Percentiles rank a stretch among this genome's conserved stretches.
phyloP scores from a whole-genome alignment of 2,888 invertebrate genomes.

The Cenopis cana region DNA sequence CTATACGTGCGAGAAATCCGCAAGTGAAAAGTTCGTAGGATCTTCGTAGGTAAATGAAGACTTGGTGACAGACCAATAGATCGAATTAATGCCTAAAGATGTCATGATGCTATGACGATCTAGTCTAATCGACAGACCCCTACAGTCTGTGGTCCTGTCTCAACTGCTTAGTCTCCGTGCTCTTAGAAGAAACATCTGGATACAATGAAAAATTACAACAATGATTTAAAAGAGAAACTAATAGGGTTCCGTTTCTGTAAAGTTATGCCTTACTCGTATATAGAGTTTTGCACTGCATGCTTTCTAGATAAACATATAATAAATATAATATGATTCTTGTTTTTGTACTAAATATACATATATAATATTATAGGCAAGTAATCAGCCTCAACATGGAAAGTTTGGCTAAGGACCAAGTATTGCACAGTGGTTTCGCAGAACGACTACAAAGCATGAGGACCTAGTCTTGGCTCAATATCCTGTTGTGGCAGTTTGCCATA shows the following conservation, averaged over 20 bases:
- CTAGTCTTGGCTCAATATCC: slow-evolving; percentile 22
- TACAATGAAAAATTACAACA: too few relatives aligned
- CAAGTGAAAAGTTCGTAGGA: not conserved
- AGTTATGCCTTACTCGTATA: too few relatives aligned
- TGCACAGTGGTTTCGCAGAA: slow-evolving; percentile 22
- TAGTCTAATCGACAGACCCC: not conserved
- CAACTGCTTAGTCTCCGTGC: not conserved
- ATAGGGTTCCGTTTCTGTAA: too few relatives aligned
- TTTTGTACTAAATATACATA: too few relatives aligned
- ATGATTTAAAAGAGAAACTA: too few relatives aligned
- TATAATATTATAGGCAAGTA: not conserved
- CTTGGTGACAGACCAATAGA: not conserved
- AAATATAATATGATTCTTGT: too few relatives aligned
- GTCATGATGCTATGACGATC: not conserved
- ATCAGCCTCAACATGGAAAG: slow-evolving; percentile 20
- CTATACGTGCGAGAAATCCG: not conserved
- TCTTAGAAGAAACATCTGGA: not conserved
- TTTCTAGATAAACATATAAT: not conserved
- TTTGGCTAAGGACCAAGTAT: slow-evolving; percentile 32
- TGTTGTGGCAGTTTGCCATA: slow-evolving; percentile 15
- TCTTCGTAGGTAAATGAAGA: not conserved
- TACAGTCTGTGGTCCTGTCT: not conserved
- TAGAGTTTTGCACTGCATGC: not conserved
- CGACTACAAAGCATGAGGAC: slow-evolving; percentile 14
- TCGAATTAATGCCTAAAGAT: not conserved